Evolutionary conservation across 2,113 vertebrate genomes (phyloP).

Genomic region (Herpetotheres cachinnans): DNA sequence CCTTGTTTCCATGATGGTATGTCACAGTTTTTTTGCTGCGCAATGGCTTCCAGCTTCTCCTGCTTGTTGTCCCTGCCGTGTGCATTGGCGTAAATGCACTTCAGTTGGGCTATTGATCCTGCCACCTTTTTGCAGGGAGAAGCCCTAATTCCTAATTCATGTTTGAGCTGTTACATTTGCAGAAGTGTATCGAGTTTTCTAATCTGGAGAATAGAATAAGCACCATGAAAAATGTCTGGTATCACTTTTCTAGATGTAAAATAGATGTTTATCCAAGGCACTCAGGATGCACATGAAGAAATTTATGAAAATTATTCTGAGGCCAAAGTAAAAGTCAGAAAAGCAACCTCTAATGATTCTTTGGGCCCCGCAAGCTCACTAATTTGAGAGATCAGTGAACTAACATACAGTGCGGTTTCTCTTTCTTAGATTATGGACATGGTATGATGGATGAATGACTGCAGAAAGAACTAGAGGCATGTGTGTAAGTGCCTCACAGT

Average conservation of each 20-base stretch:
- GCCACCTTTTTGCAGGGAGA: neutral
- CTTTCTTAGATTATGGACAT: constrained; percentile 53
- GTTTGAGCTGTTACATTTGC: constrained; percentile 22
- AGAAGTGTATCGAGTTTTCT: constrained; percentile 23
- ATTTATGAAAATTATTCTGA: constrained; percentile 69
- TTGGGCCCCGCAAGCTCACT: constrained; percentile 32
- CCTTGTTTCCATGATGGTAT: accelerated
- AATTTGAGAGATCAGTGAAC: constrained; percentile 59
- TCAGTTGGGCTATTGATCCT: neutral
- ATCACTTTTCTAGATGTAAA: neutral
- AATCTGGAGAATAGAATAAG: constrained; percentile 9
- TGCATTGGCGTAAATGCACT: too few relatives aligned
- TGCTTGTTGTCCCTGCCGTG: neutral
- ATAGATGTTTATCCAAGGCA: constrained; percentile 27
- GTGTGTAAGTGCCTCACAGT: constrained; percentile 51
- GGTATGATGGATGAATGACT: constrained; percentile 47
- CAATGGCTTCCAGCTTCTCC: neutral
- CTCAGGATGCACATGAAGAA: constrained; percentile 69
- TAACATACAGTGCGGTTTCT: constrained; percentile 46
- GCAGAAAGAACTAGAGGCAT: constrained; percentile 59
- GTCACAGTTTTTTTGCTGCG: neutral
- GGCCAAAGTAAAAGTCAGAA: constrained; percentile 65
- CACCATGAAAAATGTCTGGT: neutral
- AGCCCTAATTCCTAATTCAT: neutral
- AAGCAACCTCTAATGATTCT: constrained; percentile 61